Base-by-base conservation (phyloP, 2,797 vertebrate species). In the Bovichtus diacanthus region DNA sequence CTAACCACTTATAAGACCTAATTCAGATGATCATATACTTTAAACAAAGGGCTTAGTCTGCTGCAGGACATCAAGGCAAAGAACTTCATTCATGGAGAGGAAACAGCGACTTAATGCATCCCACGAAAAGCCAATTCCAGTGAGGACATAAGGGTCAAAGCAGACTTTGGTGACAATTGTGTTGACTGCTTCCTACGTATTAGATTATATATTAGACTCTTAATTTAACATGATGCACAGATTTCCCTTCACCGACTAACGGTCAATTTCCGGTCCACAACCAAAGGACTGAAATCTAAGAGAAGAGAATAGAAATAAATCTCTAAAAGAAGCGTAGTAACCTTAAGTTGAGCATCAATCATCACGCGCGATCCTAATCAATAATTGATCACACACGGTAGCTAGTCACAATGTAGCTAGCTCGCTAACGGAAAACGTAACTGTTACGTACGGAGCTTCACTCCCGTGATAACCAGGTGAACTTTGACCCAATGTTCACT, bases 21-120 rank as follows among this genome's bases (percentile, higher is more conserved):
- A 93, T 92, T 90, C 19, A 90, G 76, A 91, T 84, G 87, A 87
- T 58, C 38, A 80, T 80, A 80, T 85, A 86, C 76, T 82, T 81
- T 64, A 80, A 64, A 88, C 81, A 91, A 85, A 82, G 82, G 78
- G 53, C 55, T 74, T 61, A 82, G 83, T 90, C 74, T 86, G 38
- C 16, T 55, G 39, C 58, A 44, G 80, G 70, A 90, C 84, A 93
- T 90, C n/a, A 85, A 78, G 74, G 63, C 65, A 77, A 75, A 89
- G 67, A 68, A 72, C 82, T 75, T 76, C 77, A 88, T 89, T 93
- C 82, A 91, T 59, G 18, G 25, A 72, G 43, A 36, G 71, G 31
- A 78, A 59, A 86, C 77, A 63, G 77, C 83, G 86, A 90, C 82
- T 81, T 56, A 80, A 80, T 76, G 76, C 86, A 75, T 84, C 84